phyloP scores from a whole-genome alignment of 2,797 vertebrate genomes.

The Falco naumanni region DNA sequence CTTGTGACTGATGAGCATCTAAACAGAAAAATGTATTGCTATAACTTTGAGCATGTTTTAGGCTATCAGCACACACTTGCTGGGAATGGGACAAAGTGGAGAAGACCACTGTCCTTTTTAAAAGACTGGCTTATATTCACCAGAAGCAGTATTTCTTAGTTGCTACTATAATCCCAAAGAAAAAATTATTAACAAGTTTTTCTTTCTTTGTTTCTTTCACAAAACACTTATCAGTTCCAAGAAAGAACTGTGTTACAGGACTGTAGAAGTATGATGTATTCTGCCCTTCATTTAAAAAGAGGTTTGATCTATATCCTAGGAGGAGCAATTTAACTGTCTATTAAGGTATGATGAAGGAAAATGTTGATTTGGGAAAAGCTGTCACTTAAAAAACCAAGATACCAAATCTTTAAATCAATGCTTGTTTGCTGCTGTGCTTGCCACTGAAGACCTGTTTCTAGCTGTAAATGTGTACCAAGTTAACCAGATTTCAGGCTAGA shows the following conservation, averaged over 20 bases:
- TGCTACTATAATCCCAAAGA: constrained; percentile 52
- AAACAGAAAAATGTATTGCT: constrained; percentile 33
- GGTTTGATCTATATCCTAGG: neutral
- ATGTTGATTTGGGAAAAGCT: neutral
- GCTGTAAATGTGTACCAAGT: neutral
- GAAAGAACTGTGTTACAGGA: constrained; percentile 3
- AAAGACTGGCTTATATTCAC: constrained; percentile 49
- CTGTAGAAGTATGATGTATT: neutral
- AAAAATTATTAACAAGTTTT: neutral
- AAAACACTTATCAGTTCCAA: neutral
- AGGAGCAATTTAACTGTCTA: neutral
- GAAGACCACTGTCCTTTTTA: constrained; percentile 39
- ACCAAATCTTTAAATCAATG: neutral
- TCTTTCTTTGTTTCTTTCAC: neutral
- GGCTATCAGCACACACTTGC: constrained; percentile 39
- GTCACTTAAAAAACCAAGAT: neutral
- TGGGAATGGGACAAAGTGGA: constrained; percentile 26
- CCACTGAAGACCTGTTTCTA: neutral
- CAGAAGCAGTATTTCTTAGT: constrained; percentile 45
- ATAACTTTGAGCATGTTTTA: constrained; percentile 67
- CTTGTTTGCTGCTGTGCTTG: neutral
- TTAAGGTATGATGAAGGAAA: constrained; percentile 16
- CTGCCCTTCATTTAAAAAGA: neutral
- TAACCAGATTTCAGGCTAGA: neutral
- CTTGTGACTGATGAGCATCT: constrained; percentile 31